Evolutionary conservation across 2,888 invertebrate genomes (phyloP).

Genomic region (Archaeoteleia sp.): DNA sequence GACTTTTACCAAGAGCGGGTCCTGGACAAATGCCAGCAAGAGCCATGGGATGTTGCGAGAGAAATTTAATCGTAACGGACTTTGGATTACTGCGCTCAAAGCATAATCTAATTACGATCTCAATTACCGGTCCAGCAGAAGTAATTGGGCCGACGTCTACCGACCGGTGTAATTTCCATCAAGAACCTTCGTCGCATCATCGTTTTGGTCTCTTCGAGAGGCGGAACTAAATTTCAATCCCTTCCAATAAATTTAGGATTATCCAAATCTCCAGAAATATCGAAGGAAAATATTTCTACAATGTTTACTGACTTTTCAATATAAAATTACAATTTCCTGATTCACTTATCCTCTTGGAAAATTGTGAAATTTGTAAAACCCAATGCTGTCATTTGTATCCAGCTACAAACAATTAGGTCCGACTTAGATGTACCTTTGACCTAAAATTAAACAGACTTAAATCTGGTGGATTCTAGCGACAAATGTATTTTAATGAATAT

Average conservation of each 20-base stretch:
- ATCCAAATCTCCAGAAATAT: conserved; percentile 23
- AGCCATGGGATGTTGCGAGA: conserved; percentile 55
- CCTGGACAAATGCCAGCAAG: conserved; percentile 59
- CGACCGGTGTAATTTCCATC: conserved; percentile 56
- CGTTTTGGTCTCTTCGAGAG: conserved; percentile 46
- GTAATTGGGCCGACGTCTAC: conserved; percentile 58
- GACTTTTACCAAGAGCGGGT: conserved; percentile 55
- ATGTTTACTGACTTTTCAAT: no score
- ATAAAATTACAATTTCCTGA: no score
- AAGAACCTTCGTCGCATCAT: conserved; percentile 53
- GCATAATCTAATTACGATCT: conserved; percentile 59
- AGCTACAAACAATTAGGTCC: no score
- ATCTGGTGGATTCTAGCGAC: no score
- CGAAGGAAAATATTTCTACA: conserved; percentile 1
- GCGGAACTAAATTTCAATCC: conserved; percentile 50
- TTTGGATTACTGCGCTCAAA: conserved; percentile 55
- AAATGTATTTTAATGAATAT: no score
- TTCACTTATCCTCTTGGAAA: no score
- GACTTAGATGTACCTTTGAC: no score
- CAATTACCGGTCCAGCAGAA: conserved; percentile 58
- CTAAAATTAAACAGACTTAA: no score
- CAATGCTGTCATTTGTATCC: no score
- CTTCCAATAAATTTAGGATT: conserved; percentile 42
- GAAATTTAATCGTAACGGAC: conserved; percentile 60
- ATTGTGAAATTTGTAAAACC: no score